phyloP scores from a whole-genome alignment of 2,888 invertebrate genomes.

The Ramazzottius varieornatus region DNA sequence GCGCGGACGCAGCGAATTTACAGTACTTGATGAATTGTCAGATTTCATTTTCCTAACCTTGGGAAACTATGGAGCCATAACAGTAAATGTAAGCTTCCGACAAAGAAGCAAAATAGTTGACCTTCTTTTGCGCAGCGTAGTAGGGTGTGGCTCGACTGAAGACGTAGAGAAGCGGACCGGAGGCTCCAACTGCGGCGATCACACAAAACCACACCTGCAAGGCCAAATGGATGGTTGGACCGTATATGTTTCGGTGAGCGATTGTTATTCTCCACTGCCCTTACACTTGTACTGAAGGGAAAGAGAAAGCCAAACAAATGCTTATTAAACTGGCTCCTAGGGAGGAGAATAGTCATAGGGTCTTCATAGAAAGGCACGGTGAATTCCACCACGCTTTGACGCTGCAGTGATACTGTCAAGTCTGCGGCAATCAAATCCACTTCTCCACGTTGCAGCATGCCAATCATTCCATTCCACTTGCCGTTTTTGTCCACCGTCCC shows the following conservation, averaged over 20 bases:
- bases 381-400: conserved; percentile 37
- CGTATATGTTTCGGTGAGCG: background rate
- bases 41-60: no score
- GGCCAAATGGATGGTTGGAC: conserved; percentile 6
- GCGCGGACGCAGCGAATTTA: no score
- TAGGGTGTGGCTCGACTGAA: conserved; percentile 46
- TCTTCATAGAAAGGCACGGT: conserved; percentile 50
- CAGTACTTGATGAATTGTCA: no score
- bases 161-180: conserved; percentile 47
- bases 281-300: conserved; percentile 37
- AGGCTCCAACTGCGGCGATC: conserved; percentile 39
- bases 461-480: conserved; percentile 25
- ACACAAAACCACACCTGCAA: conserved; percentile 56
- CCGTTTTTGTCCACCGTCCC: conserved; percentile 14
- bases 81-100: conserved; percentile 55
- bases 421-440: conserved; percentile 34
- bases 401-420: conserved; percentile 30
- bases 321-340: conserved; percentile 50
- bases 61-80: conserved; percentile 65
- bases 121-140: conserved; percentile 24
- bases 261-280: conserved; percentile 7
- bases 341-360: conserved; percentile 46
- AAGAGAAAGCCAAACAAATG: conserved; percentile 53
- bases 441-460: conserved; percentile 22
- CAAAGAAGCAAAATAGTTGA: conserved; percentile 26